Conservation (phyloP, 2,888 invertebrate genomes). For the Oegoconia quadripuncta region DNA sequence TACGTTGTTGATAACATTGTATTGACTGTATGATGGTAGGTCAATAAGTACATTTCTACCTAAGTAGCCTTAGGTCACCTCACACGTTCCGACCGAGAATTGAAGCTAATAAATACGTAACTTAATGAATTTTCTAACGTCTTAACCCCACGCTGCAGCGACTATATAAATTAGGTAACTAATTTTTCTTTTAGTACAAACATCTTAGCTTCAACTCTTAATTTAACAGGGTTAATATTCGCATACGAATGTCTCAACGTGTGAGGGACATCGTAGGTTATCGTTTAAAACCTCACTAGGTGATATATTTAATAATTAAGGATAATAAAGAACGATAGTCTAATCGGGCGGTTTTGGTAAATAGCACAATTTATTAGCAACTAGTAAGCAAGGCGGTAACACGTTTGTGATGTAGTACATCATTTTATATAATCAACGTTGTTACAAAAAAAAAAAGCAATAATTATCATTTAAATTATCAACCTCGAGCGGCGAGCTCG, state of each 20-base stretch:
- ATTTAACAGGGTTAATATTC: neutral
- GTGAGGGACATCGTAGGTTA: constrained; percentile 63
- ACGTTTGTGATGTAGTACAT: constrained; percentile 32
- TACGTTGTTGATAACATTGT: constrained; percentile 66
- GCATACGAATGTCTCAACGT: constrained; percentile 33
- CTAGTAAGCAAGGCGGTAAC: constrained; percentile 42
- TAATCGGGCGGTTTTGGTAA: constrained; percentile 46
- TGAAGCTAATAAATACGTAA: constrained; percentile 38
- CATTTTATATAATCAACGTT: constrained; percentile 42
- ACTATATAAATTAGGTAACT: too few species aligned
- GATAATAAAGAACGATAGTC: constrained; percentile 43
- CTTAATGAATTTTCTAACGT: too few species aligned
- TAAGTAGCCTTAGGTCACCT: constrained; percentile 64
- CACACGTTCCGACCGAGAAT: constrained; percentile 49
- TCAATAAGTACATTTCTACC: constrained; percentile 62
- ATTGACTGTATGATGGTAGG: constrained; percentile 58
- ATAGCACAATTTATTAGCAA: constrained; percentile 73
- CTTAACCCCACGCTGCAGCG: too few species aligned
- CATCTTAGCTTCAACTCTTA: neutral
- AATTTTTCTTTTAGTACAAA: too few species aligned
- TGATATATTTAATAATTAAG: constrained; percentile 63
- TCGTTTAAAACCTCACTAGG: constrained; percentile 75
- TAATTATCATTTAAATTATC: constrained; percentile 28
- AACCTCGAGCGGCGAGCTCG: constrained; percentile 33
- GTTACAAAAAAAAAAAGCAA: constrained; percentile 50